Conservation (phyloP, 1,140 invertebrate genomes). For the Drosophila suzukii region DNA sequence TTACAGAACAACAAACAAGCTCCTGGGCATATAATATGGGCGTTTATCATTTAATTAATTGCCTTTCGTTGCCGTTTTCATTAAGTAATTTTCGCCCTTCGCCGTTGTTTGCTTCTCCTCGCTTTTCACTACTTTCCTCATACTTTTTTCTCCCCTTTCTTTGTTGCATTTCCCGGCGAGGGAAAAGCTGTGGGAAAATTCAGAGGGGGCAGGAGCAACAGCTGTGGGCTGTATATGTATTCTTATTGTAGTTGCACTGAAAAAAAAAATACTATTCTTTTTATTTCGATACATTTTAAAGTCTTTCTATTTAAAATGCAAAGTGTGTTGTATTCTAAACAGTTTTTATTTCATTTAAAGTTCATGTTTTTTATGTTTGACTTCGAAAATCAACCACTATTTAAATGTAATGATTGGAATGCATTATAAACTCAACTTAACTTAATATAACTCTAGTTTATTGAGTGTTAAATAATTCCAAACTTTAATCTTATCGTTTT, state of each 20-base stretch:
- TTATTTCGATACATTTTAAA: not conserved
- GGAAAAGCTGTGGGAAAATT: conserved; percentile 8
- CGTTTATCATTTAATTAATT: conserved; percentile 71
- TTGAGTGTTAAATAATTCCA: too few relatives aligned
- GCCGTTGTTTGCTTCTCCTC: conserved; percentile 20
- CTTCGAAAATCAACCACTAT: too few relatives aligned
- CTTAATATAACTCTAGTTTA: too few relatives aligned
- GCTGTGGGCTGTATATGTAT: conserved; percentile 26
- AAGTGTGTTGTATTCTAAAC: too few relatives aligned
- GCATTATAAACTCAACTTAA: too few relatives aligned
- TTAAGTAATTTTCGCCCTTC: conserved; percentile 58
- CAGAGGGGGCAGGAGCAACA: conserved; percentile 15
- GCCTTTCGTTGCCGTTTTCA: conserved; percentile 64
- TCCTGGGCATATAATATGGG: conserved; percentile 59
- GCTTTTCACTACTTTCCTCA: not conserved
- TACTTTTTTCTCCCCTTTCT: conserved; percentile 3
- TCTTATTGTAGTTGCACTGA: conserved; percentile 6
- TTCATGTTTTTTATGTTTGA: too few relatives aligned
- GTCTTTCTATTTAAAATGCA: too few relatives aligned
- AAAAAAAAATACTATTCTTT: not conserved
- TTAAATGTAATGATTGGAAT: too few relatives aligned
- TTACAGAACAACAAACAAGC: conserved; percentile 53
- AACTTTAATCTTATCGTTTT: too few relatives aligned
- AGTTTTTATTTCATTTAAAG: too few relatives aligned
- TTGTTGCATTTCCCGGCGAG: conserved; percentile 26